A percentile compares a stretch with the other conserved stretches of the same genome.
These are phyloP conservation scores for Ciconia maguari DNA, from an alignment of 2,113 vertebrate species.

Conservation along the genomic window DNA sequence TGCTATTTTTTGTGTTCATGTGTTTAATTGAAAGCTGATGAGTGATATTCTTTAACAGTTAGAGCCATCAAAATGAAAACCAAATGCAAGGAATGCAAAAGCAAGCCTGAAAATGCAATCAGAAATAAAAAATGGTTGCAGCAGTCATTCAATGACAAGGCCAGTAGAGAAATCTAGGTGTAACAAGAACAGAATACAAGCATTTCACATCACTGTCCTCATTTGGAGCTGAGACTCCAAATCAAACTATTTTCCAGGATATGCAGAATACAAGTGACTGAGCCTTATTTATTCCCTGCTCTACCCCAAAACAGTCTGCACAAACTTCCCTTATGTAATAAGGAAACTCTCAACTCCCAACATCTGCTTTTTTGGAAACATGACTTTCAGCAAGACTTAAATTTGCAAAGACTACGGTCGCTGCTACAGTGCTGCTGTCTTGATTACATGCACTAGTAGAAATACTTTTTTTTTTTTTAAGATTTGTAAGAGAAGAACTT, in stretches of 20 bases:
- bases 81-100: slow-evolving; percentile 22
- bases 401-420: neutral
- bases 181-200: neutral
- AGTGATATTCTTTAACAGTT: slow-evolving; percentile 48
- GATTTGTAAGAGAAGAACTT: neutral
- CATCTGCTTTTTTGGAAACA: neutral
- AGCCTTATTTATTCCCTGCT: neutral
- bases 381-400: neutral
- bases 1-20: neutral
- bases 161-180: neutral
- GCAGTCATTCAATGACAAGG: neutral
- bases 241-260: neutral
- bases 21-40: slow-evolving; percentile 46
- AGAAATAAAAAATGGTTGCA: slow-evolving; percentile 2
- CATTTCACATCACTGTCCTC: neutral
- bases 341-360: neutral
- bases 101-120: slow-evolving; percentile 1
- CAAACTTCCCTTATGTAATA: neutral
- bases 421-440: neutral
- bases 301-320: neutral
- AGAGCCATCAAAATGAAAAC: slow-evolving; percentile 15
- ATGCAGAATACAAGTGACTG: neutral
- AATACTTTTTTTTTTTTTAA: neutral
- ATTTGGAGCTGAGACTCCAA: neutral
- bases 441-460: neutral